Conservation (phyloP, 1,140 invertebrate species). For the Himalopsyche phryganea region DNA sequence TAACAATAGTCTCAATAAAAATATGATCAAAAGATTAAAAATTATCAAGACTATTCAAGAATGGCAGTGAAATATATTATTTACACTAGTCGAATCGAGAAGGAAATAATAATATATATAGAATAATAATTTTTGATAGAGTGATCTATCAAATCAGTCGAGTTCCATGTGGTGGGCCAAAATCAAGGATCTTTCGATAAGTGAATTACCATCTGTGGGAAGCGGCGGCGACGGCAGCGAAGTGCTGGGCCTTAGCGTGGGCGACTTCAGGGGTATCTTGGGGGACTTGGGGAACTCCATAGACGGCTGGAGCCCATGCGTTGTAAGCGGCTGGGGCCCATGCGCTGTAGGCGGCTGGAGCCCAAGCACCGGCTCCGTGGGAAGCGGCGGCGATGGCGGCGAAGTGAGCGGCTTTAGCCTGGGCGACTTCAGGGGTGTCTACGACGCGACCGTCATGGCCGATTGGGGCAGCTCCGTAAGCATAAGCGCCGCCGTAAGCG, state of each 20-base stretch:
- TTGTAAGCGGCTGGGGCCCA: conserved; percentile 25
- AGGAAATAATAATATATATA: too few species aligned
- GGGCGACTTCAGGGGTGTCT: conserved; percentile 47
- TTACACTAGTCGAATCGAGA: too few species aligned
- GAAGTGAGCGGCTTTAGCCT: conserved; percentile 45
- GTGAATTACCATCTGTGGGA: conserved; percentile 5
- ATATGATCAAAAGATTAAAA: too few species aligned
- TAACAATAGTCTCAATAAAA: too few species aligned
- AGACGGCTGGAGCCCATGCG: conserved; percentile 35
- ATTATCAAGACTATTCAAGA: too few species aligned
- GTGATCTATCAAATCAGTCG: too few species aligned
- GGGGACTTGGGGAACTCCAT: conserved; percentile 26
- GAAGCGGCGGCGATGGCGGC: conserved; percentile 40
- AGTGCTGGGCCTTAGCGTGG: conserved; percentile 27
- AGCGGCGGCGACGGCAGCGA: conserved; percentile 18
- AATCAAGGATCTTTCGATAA: too few species aligned
- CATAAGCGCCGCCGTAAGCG: conserved; percentile 10
- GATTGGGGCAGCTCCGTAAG: conserved; percentile 34
- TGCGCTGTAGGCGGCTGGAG: conserved; percentile 36
- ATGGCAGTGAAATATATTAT: too few species aligned
- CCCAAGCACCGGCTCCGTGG: conserved; percentile 2
- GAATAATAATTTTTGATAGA: too few species aligned
- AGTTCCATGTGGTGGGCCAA: too few species aligned
- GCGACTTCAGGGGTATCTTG: conserved; percentile 26
- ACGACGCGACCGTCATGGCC: conserved; percentile 39